A percentile compares a stretch with the other conserved stretches of the same genome.
Conservation (phyloP, 2,797 vertebrate genomes). For the Poliocrania exsul region DNA sequence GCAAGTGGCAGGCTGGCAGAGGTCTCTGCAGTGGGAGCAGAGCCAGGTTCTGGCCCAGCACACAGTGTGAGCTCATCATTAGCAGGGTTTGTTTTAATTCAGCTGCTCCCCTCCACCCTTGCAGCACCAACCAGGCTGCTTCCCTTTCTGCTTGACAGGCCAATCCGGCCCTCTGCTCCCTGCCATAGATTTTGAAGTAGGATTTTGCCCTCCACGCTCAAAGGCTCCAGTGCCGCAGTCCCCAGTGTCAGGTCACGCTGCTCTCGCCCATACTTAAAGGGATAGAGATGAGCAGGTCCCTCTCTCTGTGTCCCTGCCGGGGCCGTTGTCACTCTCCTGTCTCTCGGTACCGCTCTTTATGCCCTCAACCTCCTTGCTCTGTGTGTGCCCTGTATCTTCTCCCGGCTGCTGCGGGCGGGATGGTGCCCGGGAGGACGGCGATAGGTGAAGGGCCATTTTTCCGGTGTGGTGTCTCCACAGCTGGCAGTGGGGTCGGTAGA, state of each 20-base stretch:
- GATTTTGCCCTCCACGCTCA: fast-evolving
- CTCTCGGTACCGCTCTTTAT: fast-evolving
- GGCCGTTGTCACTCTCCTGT: fast-evolving
- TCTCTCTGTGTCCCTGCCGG: fast-evolving
- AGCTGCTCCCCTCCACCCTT: neutral
- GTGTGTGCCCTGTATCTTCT: fast-evolving
- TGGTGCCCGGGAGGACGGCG: neutral
- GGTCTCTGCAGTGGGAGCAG: neutral
- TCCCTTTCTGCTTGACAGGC: neutral
- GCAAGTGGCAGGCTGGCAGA: neutral
- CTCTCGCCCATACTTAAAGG: neutral
- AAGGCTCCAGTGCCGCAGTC: neutral
- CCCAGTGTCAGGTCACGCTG: fast-evolving
- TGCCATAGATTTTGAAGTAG: fast-evolving
- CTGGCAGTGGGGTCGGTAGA: fast-evolving
- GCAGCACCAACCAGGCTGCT: neutral
- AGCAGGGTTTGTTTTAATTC: neutral
- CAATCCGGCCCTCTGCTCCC: fast-evolving
- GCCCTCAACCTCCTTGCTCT: neutral
- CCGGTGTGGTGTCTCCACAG: fast-evolving
- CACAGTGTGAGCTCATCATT: fast-evolving
- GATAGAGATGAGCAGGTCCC: neutral
- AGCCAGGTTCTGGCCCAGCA: neutral
- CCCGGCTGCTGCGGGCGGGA: fast-evolving
- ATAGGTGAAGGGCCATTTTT: fast-evolving